phyloP scores from a whole-genome alignment of 2,888 invertebrate genomes.

The Coelinius sp. region DNA sequence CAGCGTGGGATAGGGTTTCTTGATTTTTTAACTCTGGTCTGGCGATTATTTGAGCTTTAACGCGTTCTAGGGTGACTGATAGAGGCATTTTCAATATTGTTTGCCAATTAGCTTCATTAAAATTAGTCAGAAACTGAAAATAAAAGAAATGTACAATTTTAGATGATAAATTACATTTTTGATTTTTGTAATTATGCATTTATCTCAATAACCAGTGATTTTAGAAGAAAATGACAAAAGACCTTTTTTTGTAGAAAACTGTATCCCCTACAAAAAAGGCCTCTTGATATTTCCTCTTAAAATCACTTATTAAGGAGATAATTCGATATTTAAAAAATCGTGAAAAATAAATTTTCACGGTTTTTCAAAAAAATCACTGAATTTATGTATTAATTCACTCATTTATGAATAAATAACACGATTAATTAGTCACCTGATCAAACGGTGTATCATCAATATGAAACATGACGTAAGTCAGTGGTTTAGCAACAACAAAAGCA shows the following conservation, averaged over 20 bases:
- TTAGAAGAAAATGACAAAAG: too few species aligned
- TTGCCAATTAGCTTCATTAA: conserved; percentile 72
- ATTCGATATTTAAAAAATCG: too few species aligned
- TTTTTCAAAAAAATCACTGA: too few species aligned
- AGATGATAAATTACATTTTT: too few species aligned
- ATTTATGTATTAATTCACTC: neutral
- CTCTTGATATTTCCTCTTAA: too few species aligned
- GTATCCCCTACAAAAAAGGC: too few species aligned
- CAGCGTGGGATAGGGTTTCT: conserved; percentile 56
- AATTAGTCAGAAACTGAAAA: conserved; percentile 71
- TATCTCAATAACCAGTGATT: too few species aligned
- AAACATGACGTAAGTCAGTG: conserved; percentile 83
- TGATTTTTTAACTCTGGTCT: conserved; percentile 73
- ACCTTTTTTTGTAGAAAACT: too few species aligned
- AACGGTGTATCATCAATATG: conserved; percentile 83
- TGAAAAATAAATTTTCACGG: too few species aligned
- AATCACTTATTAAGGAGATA: too few species aligned
- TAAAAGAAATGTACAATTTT: too few species aligned
- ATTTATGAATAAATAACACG: conserved; percentile 7
- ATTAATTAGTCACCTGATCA: conserved; percentile 87
- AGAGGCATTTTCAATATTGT: conserved; percentile 71
- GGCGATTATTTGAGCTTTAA: conserved; percentile 71
- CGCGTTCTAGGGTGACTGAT: conserved; percentile 71
- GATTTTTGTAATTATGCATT: too few species aligned
- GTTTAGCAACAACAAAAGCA: conserved; percentile 56